Conservation (phyloP, 2,113 vertebrate genomes). For the Athene noctua region DNA sequence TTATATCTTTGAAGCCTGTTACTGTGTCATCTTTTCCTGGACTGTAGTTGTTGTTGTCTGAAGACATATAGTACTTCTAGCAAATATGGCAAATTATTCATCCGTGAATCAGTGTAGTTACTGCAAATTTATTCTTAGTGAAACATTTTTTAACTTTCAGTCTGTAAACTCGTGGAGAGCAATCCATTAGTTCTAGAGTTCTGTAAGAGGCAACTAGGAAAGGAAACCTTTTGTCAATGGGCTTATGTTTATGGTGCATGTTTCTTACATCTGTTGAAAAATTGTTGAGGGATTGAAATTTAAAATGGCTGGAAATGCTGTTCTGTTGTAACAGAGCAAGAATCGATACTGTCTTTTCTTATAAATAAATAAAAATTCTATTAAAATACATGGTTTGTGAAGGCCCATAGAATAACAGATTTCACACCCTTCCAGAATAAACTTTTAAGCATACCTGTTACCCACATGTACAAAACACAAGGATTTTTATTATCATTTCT, state of each 20-base stretch:
- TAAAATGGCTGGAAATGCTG: neutral
- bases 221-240: neutral
- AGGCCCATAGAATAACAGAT: neutral
- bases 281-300: neutral
- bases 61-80: neutral
- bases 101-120: neutral
- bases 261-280: neutral
- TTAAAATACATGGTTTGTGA: neutral
- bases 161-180: neutral
- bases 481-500: neutral
- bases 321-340: neutral
- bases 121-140: neutral
- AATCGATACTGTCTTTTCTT: neutral
- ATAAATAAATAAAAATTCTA: neutral
- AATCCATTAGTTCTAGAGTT: neutral
- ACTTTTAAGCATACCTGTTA: neutral
- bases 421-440: neutral
- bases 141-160: neutral
- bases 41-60: neutral
- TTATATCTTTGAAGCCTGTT: neutral
- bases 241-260: neutral
- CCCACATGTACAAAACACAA: neutral
- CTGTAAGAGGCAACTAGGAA: neutral
- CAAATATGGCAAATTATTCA: neutral
- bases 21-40: neutral